These are phyloP conservation scores for Daboia siamensis DNA, from an alignment of 2,113 vertebrate genomes.

Conservation along the genomic window DNA sequence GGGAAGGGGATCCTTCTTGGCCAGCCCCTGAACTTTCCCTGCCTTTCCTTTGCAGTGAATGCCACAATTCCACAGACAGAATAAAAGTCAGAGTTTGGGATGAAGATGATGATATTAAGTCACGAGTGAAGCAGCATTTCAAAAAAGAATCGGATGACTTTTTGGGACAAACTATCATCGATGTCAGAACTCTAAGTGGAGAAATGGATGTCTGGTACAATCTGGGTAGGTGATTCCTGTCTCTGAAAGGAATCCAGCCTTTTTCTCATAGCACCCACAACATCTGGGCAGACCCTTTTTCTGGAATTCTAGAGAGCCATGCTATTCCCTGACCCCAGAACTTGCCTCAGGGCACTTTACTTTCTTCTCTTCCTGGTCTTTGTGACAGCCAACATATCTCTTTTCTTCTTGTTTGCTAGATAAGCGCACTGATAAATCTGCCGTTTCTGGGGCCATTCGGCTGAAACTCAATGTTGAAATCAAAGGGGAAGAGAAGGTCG, in stretches of 20 bases:
- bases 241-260: neutral
- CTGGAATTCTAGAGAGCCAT: neutral
- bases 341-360: neutral
- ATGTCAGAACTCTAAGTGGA: slow-evolving; percentile 94
- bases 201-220: slow-evolving; percentile 99
- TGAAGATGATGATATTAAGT: slow-evolving; percentile 97
- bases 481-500: slow-evolving; percentile 95
- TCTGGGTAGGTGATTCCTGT: slow-evolving; percentile 75
- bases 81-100: slow-evolving; percentile 99
- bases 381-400: slow-evolving; percentile 21
- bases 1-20: neutral
- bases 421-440: slow-evolving; percentile 95
- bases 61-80: slow-evolving; percentile 95
- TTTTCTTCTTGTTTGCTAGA: slow-evolving; percentile 67
- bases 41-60: slow-evolving; percentile 77
- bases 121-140: slow-evolving; percentile 96
- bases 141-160: slow-evolving; percentile 98
- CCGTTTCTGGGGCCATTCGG: slow-evolving; percentile 92
- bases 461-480: slow-evolving; percentile 97
- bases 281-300: neutral
- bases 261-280: neutral
- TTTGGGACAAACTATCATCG: slow-evolving; percentile 95
- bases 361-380: neutral
- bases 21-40: neutral
- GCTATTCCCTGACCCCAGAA: neutral